phyloP scores from a whole-genome alignment of 2,888 invertebrate genomes.

The Corbicula japonica region DNA sequence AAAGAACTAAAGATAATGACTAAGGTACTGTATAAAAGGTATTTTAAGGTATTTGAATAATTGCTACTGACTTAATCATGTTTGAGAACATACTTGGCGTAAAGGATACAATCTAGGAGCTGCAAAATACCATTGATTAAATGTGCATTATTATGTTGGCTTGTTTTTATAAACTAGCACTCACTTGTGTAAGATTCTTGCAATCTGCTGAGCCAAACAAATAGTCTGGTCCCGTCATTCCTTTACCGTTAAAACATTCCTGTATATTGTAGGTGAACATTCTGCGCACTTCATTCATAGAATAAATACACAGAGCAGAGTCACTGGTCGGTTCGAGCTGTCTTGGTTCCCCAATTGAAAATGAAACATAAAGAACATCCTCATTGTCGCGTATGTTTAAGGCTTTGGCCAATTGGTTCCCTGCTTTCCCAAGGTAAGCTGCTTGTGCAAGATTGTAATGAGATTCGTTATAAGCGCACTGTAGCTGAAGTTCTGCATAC shows the following conservation, averaged over 20 bases:
- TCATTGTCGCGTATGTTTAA: slow-evolving; percentile 95
- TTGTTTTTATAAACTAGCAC: no score
- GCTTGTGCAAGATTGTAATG: slow-evolving; percentile 97
- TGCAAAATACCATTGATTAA: no score
- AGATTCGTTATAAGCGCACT: slow-evolving; percentile 90
- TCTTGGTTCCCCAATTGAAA: slow-evolving; percentile 91
- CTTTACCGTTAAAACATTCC: slow-evolving; percentile 97
- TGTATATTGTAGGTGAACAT: slow-evolving; percentile 99
- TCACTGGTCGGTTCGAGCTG: slow-evolving; percentile 84
- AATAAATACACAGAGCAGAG: slow-evolving; percentile 98
- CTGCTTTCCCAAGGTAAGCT: slow-evolving; percentile 97
- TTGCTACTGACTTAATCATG: no score
- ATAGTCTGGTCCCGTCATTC: slow-evolving; percentile 97
- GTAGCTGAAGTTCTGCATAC: slow-evolving; percentile 99
- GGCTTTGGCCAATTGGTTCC: slow-evolving; percentile 95
- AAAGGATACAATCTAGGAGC: no score
- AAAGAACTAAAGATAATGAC: no score
- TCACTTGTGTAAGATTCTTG: no score
- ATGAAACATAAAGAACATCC: slow-evolving; percentile 98
- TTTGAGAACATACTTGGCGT: no score
- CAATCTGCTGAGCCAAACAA: slow-evolving; percentile 96
- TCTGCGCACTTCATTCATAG: slow-evolving; percentile 94
- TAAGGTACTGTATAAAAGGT: no score
- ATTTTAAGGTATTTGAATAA: no score
- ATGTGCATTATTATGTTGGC: no score